Conservation (phyloP, 1,140 invertebrate species). For the Mylabris phalerata region DNA sequence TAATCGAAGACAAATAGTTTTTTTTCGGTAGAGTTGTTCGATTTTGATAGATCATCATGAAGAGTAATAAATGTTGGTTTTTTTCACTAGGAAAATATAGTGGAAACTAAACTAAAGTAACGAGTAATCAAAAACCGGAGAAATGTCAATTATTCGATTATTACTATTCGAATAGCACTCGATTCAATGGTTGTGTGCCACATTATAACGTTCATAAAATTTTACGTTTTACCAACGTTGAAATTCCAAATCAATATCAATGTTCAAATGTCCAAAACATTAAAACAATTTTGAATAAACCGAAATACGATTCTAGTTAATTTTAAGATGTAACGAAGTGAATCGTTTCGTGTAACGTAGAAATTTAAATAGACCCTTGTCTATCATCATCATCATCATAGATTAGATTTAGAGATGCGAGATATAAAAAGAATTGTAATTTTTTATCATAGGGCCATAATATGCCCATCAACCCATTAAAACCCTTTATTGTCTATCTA, state of each 20-base stretch:
- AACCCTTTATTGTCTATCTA: neutral
- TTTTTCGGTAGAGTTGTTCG: too few relatives aligned
- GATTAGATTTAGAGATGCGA: too few relatives aligned
- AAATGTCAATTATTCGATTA: conserved; percentile 34
- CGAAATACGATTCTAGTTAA: conserved; percentile 16
- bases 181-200: conserved; percentile 27
- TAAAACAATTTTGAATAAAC: conserved; percentile 22
- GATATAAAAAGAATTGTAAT: neutral
- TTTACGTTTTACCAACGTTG: conserved; percentile 22
- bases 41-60: too few relatives aligned
- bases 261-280: too few relatives aligned
- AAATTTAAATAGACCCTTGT: too few relatives aligned
- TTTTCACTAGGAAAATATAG: too few relatives aligned
- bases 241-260: conserved; percentile 26
- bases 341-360: neutral
- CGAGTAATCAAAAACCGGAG: conserved; percentile 25
- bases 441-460: conserved; percentile 8
- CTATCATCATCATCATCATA: too few relatives aligned
- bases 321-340: neutral
- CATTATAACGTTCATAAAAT: conserved; percentile 34
- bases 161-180: conserved; percentile 30
- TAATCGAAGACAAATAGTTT: too few relatives aligned
- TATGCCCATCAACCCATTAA: conserved; percentile 24
- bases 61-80: too few relatives aligned
- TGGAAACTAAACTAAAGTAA: conserved; percentile 2